Base-by-base conservation (phyloP, 2,888 invertebrate genomes). In the Craniophora ligustri region DNA sequence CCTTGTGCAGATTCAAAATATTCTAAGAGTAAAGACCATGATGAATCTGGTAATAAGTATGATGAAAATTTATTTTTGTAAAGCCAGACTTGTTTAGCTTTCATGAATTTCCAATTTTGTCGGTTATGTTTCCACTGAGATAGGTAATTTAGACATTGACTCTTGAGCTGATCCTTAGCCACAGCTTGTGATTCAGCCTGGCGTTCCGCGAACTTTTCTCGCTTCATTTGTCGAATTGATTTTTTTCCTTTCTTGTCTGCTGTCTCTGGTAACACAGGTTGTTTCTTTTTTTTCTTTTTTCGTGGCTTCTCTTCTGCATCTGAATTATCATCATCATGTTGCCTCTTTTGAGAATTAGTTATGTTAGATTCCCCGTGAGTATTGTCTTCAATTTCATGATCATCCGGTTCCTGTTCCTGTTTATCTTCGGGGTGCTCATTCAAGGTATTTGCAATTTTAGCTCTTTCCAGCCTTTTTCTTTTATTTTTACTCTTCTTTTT, bases 41-140 rank as follows among this genome's bases (percentile, higher is more conserved):
- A 88, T 15, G 94, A 89, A 34, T 95, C 94, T 3, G 95, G 94
- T 5, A 97, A 82, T 64, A 94, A 93, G 3, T 84, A 79, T 10
- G 93, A 86, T 55, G 96, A 95, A 66, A 96, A 95, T 72, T 96
- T 94, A 74, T 96, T 94, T 64, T 96, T 95, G 67, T 95, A 95
- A 41, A 97, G 88, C 94, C 96, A 97, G n/a, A 95, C 94, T 88
- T 97, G 97, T 57, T 95, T 95, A 1, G 95, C 85, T 85, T 97
- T 97, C 85, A 96, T 96, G 81, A 97, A 97, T 84, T 97, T 97
- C 97, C 97, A 97, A 72, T 96, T 94, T 35, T 86, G 87, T 64
- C 88, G 94, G 57, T 95, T 93, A 78, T 96, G 93, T 82, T 96
- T 96, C 97, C 97, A 97, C 76, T 95, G 94, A 1, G 95, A 95